Evolutionary conservation across 2,888 invertebrate species (phyloP).

Genomic region (Alitta virens): DNA sequence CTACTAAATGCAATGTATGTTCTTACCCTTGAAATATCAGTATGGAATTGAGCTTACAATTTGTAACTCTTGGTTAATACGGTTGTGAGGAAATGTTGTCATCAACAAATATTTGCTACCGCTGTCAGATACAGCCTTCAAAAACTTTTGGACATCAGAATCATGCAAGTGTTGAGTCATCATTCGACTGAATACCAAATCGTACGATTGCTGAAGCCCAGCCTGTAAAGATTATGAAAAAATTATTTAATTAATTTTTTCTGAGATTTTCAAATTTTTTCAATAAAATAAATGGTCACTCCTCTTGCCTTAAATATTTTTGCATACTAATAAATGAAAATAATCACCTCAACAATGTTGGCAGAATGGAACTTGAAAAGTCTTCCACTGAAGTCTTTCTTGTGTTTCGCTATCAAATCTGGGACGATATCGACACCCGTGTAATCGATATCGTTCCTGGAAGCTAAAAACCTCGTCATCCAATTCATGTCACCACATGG

Average conservation of each 20-base stretch:
- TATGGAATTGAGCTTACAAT: background rate
- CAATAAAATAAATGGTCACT: too few species aligned
- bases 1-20: too few species aligned
- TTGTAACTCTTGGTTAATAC: slow-evolving; percentile 23
- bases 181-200: slow-evolving; percentile 29
- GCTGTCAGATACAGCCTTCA: slow-evolving; percentile 22
- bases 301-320: too few species aligned
- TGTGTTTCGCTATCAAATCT: slow-evolving; percentile 28
- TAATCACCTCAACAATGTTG: slow-evolving; percentile 21
- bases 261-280: too few species aligned
- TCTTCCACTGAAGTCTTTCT: slow-evolving; percentile 10
- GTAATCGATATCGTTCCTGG: slow-evolving; percentile 31
- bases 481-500: slow-evolving; percentile 34
- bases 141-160: slow-evolving; percentile 20
- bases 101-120: slow-evolving; percentile 21
- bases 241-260: too few species aligned
- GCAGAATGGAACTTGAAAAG: slow-evolving; percentile 20
- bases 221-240: too few species aligned
- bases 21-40: too few species aligned
- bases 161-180: slow-evolving; percentile 29
- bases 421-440: slow-evolving; percentile 32
- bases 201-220: slow-evolving; percentile 16
- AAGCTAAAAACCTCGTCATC: slow-evolving; percentile 31
- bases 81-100: slow-evolving; percentile 24
- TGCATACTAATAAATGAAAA: too few species aligned